These are phyloP conservation scores for Macrochelys suwanniensis DNA, from an alignment of 2,797 vertebrate genomes.

Conservation along the genomic window DNA sequence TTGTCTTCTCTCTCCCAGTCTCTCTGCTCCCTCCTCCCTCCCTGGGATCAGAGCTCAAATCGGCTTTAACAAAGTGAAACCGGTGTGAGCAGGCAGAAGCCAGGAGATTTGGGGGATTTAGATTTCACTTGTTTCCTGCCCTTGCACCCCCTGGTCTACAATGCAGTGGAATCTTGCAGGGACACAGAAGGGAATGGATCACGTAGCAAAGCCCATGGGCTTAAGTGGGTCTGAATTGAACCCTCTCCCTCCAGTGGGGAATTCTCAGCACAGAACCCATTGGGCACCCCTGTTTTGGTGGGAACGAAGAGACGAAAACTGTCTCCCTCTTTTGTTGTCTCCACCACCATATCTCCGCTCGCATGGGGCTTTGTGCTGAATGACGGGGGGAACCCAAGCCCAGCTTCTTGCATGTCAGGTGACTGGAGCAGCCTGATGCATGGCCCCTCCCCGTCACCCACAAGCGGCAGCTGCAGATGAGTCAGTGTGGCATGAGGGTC, in stretches of 20 bases:
- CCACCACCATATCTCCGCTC: not conserved
- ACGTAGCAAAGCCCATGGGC: slow-evolving; percentile 48
- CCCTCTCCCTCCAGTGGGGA: rapidly evolving
- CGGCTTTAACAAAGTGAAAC: slow-evolving; percentile 79
- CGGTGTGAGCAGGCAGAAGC: slow-evolving; percentile 77
- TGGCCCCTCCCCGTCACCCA: not conserved
- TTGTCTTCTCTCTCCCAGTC: slow-evolving; percentile 49
- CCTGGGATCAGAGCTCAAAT: slow-evolving; percentile 74
- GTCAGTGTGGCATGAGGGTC: not conserved
- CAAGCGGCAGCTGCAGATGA: slow-evolving; percentile 22
- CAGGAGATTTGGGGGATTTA: slow-evolving; percentile 77
- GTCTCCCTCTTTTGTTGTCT: rapidly evolving
- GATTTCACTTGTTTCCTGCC: slow-evolving; percentile 75
- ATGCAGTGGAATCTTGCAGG: slow-evolving; percentile 57
- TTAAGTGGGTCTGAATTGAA: slow-evolving; percentile 19
- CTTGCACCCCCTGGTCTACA: slow-evolving; percentile 37
- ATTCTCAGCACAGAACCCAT: not conserved
- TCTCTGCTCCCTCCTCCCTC: slow-evolving; percentile 56
- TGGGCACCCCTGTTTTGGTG: rapidly evolving
- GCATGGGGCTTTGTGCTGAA: not conserved
- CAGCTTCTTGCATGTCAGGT: rapidly evolving
- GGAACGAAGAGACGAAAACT: not conserved
- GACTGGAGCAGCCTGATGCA: not conserved
- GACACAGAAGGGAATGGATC: slow-evolving; percentile 54
- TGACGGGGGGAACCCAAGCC: not conserved